Base-by-base conservation (phyloP, 2,113 vertebrate species). In the Amazona guildingii region DNA sequence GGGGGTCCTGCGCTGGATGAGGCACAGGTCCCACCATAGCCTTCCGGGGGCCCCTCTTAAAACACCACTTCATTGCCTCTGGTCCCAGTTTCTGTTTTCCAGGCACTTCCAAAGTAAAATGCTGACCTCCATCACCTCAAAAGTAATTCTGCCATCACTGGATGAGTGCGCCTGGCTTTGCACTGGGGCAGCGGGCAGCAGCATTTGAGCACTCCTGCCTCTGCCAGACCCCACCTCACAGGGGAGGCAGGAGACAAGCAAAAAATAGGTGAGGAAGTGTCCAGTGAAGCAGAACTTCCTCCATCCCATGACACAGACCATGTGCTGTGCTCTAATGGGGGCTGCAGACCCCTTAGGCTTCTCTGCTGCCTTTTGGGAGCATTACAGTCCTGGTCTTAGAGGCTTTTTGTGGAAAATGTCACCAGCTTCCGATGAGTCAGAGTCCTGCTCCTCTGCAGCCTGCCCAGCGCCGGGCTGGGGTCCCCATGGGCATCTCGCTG, bases 371-470 rank as follows among this genome's bases (percentile, higher is more conserved):
- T 78, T 46, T 70, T 78, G 81, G 83, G 73, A 95, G 59, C 90
- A 68, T 79, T 57, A 44, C 17, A 79, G 69, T 83, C 77, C 66
- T 21, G 52, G 48, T 78, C 70, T 70, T 54, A 0, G 8, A 91
- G 66, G 73, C 84, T 96, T 91, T 94, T 90, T 86, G 90, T 83
- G 86, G 83, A 59, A 96, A 97, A 97, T 89, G 93, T 92, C 94
- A 95, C 88, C 94, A 94, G 94, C 76, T 86, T 27, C 83, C 0
- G 12, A 92, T 86, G 94, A 94, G 95, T 95, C 95, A 95, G 69
- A 70, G 89, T 12, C 20, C 89, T 66, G 69, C 29, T 72, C 70
- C 64, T 67, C 12, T 4, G 86, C 91, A 88, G 86, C 83, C 64
- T 81, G 72, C 57, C 91, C 94, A 48, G 76, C 1, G 6, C 76